phyloP scores from a whole-genome alignment of 2,888 invertebrate species.

The Bhutanitis thaidina region DNA sequence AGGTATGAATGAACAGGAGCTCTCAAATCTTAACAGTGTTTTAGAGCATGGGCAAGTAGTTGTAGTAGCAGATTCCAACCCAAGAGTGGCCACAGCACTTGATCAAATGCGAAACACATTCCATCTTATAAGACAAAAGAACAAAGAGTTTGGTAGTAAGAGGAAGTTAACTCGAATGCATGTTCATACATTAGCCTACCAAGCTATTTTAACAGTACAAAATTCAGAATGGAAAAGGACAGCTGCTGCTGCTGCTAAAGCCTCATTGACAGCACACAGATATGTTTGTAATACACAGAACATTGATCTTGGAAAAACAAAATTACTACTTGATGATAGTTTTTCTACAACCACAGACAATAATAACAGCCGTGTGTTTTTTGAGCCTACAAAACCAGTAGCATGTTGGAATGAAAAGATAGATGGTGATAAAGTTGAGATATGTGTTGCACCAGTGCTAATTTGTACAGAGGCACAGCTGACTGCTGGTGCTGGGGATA shows the following conservation, averaged over 20 bases:
- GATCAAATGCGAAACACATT: constrained; percentile 89
- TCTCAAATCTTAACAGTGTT: constrained; percentile 87
- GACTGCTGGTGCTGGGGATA: constrained; percentile 93
- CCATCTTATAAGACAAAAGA: constrained; percentile 69
- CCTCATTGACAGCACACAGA: constrained; percentile 89
- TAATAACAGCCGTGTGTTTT: constrained; percentile 78
- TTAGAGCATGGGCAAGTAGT: constrained; percentile 85
- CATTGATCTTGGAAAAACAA: constrained; percentile 68
- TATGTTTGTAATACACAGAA: constrained; percentile 87
- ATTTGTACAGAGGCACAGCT: constrained; percentile 90
- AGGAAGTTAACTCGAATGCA: constrained; percentile 87
- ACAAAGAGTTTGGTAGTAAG: constrained; percentile 56
- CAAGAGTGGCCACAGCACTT: constrained; percentile 87
- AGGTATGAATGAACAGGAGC: constrained; percentile 94
- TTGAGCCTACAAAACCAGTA: constrained; percentile 86
- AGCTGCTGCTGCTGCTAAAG: constrained; percentile 89
- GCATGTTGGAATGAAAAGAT: constrained; percentile 89
- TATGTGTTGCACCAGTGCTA: constrained; percentile 91
- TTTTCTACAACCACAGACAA: constrained; percentile 85
- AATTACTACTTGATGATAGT: constrained; percentile 89
- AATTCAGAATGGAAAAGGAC: constrained; percentile 87
- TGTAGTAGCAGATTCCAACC: constrained; percentile 87
- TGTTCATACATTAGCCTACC: constrained; percentile 93
- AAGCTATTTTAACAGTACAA: constrained; percentile 87
- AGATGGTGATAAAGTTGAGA: constrained; percentile 74